These are phyloP conservation scores for Chloebia gouldiae DNA, from an alignment of 2,113 vertebrate species.

Conservation along the genomic window DNA sequence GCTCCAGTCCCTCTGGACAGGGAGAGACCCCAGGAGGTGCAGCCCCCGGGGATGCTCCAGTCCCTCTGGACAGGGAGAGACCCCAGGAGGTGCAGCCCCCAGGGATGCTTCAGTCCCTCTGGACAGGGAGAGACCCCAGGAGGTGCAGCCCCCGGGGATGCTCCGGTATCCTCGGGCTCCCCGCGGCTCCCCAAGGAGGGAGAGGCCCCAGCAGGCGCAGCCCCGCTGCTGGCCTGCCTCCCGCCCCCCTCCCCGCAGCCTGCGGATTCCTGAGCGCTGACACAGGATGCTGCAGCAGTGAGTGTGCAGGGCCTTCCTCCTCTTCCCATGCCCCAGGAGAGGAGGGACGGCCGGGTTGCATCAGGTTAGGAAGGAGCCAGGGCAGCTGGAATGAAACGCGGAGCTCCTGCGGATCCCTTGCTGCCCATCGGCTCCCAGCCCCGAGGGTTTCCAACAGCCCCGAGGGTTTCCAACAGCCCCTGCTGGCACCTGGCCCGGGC, in stretches of 20 bases:
- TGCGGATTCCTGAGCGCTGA: conserved; percentile 76
- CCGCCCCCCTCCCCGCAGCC: conserved; percentile 33
- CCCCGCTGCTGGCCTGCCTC: conserved; percentile 6
- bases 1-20: too few species aligned
- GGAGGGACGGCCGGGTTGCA: background rate
- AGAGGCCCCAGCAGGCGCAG: conserved; percentile 42
- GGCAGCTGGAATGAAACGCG: background rate
- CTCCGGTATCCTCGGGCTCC: too few species aligned
- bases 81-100: too few species aligned
- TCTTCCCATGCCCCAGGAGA: background rate
- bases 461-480: too few species aligned
- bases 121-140: too few species aligned
- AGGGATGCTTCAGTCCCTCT: too few species aligned
- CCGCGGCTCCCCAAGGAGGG: background rate
- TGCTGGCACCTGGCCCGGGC: too few species aligned
- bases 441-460: background rate
- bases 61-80: too few species aligned
- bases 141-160: too few species aligned
- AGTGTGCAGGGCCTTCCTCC: conserved; percentile 28
- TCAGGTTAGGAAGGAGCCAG: background rate
- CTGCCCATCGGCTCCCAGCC: background rate
- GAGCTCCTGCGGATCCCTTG: background rate
- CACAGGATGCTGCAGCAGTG: conserved; percentile 58
- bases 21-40: too few species aligned
- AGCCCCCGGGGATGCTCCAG: too few species aligned